Base-by-base conservation (phyloP, 2,113 vertebrate genomes). In the Misgurnus mizolepis region DNA sequence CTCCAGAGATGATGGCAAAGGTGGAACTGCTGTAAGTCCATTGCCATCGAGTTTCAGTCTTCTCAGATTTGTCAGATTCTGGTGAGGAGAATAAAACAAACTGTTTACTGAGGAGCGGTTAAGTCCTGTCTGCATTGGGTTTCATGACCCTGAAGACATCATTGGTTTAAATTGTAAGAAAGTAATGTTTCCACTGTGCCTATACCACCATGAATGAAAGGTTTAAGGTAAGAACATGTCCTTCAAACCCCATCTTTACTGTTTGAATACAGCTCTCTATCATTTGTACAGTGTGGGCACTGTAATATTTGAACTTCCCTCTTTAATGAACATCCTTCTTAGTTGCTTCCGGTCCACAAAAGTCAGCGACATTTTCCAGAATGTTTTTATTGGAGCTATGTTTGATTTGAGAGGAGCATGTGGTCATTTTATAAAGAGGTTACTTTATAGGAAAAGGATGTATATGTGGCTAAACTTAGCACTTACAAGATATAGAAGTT, bases 41-140 rank as follows among this genome's bases (percentile, higher is more conserved):
- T 94, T 95, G 58, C 86, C 89, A 45, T 93, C 90, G 43, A 95
- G 88, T 77, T 92, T 92, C 60, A 95, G 86, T 41, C 73, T 86
- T 83, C 90, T 95, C 82, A 95, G 87, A 47, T 18, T 56, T 0
- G 82, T 92, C 78, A 89, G 83, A 64, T 91, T 91, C 91, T 93
- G 79, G 41, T 40, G 47, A 66, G 9, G 12, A n/a, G 69, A 15
- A 80, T 70, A 66, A n/a, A 50, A 41, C 4, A 39, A 15, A 3
- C 17, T 77, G 69, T 61, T 49, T 61, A 55, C 49, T 64, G 14
- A 17, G 10, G 56, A 61, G 67, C 17, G 7, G 49, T 72, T 56
- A 41, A 0, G 3, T 40, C 15, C 39, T 73, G 55, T 60, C n/a
- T 73, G 67, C 53, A 55, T 53, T 72, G 72, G 27, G 14, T 34